Evolutionary conservation across 2,888 invertebrate species (phyloP).

Genomic region (Tetragnatha montana): DNA sequence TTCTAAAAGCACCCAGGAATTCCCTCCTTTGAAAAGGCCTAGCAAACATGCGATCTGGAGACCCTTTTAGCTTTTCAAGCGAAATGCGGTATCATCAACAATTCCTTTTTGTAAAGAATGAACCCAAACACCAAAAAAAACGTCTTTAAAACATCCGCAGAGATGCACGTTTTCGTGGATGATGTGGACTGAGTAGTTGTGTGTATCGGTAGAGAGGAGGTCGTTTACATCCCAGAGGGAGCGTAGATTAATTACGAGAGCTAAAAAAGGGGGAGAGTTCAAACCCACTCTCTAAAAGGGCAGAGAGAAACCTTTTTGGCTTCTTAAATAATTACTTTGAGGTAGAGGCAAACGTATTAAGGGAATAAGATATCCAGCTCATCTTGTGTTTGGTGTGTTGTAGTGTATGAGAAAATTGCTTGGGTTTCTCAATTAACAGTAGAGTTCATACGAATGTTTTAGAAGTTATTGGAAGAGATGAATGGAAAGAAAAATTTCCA

Average conservation of each 20-base stretch:
- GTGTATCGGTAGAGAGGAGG: conserved; percentile 11
- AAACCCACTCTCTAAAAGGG: no score
- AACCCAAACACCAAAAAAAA: conserved; percentile 19
- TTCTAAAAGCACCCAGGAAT: conserved; percentile 11
- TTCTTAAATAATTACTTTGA: no score
- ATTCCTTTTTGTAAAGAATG: conserved; percentile 44
- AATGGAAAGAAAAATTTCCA: no score
- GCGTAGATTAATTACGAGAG: background rate
- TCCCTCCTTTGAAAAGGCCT: conserved; percentile 9
- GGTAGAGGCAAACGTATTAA: no score
- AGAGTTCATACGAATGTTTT: no score
- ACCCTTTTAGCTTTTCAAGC: conserved; percentile 24
- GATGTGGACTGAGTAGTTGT: background rate
- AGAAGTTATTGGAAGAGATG: no score
- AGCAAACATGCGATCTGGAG: conserved; percentile 31
- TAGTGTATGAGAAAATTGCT: no score
- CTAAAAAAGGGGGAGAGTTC: no score
- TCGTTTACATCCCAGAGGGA: conserved; percentile 11
- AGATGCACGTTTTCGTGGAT: conserved; percentile 30
- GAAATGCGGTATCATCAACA: conserved; percentile 43
- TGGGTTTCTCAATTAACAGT: no score
- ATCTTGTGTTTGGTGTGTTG: no score
- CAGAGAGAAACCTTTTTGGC: no score
- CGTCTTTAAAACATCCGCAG: conserved; percentile 39
- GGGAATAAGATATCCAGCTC: no score